Evolutionary conservation across 2,113 vertebrate genomes (phyloP).

Genomic region (Pleuronectes platessa): DNA sequence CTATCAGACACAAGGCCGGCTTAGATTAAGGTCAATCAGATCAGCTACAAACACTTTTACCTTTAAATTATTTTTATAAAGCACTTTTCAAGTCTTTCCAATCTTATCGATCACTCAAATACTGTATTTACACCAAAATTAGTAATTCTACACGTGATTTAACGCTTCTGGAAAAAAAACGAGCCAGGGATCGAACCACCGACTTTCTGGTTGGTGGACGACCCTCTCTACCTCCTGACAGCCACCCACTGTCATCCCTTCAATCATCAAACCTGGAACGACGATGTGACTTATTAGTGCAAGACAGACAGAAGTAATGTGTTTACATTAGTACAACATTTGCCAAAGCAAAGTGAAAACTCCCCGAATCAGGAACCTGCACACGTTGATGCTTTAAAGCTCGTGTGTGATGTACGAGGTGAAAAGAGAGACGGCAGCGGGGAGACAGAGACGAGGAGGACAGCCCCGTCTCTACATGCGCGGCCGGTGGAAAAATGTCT

Average conservation of each 20-base stretch:
- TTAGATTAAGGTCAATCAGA: no score
- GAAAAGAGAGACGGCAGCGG: constrained; percentile 24
- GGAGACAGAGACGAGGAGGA: constrained; percentile 58
- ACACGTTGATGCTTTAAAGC: constrained; percentile 29
- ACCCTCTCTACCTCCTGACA: no score
- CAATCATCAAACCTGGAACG: not conserved
- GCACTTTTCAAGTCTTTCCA: no score
- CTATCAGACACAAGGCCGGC: no score
- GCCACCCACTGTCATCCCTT: no score
- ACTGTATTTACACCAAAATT: no score
- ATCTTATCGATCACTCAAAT: no score
- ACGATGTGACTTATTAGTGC: not conserved
- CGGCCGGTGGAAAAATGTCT: constrained; percentile 76
- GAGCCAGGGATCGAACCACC: no score
- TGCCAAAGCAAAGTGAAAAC: constrained; percentile 1
- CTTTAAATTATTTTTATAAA: no score
- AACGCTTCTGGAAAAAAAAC: no score
- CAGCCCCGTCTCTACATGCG: constrained; percentile 74
- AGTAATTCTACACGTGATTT: no score
- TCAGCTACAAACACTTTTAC: not conserved
- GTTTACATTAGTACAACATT: not conserved
- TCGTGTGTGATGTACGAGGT: constrained; percentile 27
- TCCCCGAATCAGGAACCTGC: not conserved
- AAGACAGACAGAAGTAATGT: not conserved
- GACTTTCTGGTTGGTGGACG: no score